Percentiles rank a stretch among this genome's conserved stretches.
Conservation (phyloP, 1,140 invertebrate genomes). For the Hylyphantes graminicola region DNA sequence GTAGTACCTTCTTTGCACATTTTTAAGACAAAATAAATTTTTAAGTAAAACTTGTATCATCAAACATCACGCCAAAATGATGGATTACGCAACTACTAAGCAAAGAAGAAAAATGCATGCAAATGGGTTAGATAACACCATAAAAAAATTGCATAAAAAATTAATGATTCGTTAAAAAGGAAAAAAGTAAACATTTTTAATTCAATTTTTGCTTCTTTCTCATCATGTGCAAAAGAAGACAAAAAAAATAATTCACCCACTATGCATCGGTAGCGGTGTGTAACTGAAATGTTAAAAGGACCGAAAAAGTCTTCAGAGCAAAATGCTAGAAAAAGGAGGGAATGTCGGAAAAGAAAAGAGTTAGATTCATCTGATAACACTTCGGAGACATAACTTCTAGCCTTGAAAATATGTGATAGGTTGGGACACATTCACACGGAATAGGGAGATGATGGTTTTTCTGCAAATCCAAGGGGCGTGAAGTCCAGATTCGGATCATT, state of each 20-base stretch:
- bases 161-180: too few species aligned
- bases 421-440: neutral
- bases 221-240: too few species aligned
- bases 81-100: too few species aligned
- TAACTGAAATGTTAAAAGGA: slow-evolving; percentile 46
- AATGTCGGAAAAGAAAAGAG: neutral
- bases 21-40: too few species aligned
- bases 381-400: slow-evolving; percentile 1
- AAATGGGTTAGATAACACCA: too few species aligned
- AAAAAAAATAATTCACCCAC: slow-evolving; percentile 19
- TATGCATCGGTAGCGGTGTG: slow-evolving; percentile 51
- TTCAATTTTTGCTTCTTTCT: too few species aligned
- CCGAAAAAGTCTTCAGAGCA: slow-evolving; percentile 19
- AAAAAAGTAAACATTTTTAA: too few species aligned
- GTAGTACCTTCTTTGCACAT: too few species aligned
- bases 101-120: too few species aligned
- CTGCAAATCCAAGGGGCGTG: neutral
- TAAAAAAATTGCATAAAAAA: too few species aligned
- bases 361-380: slow-evolving; percentile 21
- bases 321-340: slow-evolving; percentile 17
- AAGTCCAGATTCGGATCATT: neutral
- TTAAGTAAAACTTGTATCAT: too few species aligned
- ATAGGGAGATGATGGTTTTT: neutral
- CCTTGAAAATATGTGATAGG: slow-evolving; percentile 1
- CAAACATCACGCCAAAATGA: too few species aligned